Base-by-base conservation (phyloP, 2,888 invertebrate species). In the Conus canariensis region DNA sequence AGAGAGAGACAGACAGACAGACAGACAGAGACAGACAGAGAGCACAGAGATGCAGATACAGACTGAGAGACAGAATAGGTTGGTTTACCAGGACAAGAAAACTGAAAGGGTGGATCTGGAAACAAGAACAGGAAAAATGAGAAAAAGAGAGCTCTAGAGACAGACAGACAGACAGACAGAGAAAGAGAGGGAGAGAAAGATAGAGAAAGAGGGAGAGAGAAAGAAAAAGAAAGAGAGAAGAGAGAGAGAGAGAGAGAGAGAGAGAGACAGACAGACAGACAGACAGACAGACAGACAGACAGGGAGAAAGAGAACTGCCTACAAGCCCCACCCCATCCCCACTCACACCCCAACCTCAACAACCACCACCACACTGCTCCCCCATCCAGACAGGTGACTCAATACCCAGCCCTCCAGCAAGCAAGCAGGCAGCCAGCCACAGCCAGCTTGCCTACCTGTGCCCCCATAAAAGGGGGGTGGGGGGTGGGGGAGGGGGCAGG, bases 311-410 rank as follows among this genome's bases (percentile, higher is more conserved):
- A 14, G 64, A 64, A 64, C 16, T 5, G 7, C 64, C 16, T 64
- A 16, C 64, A 64, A 1, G 1, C 16, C 16, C 64, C 16, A 10
- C 10, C 64, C 64, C 64, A 30, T 30, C 77, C 77, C 45, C 25
- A 80, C 30, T 16, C 30, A 70, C 22, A 70, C 30, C 77, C 77
- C 77, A 7, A 10, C 56, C 30, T 45, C 45, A 45, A 45, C 45
- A 45, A 45, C 45, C 45, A 45, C 45, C 45, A 45, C 45, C 45
- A 45, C 45, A 45, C 16, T 64, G 64, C 64, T 64, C 64, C 16
- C 16, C 64, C 16, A 10, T 64, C 12, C 64, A 64, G n/a, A 56
- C n/a, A n/a, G 85, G 85, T 85, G 85, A 85, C 60, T 85, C 85
- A 85, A 85, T 25, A 58, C 8, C 58, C 56, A 83, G 22, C 56